Base-by-base conservation (phyloP, 2,888 invertebrate genomes). In the Globia sparganii region DNA sequence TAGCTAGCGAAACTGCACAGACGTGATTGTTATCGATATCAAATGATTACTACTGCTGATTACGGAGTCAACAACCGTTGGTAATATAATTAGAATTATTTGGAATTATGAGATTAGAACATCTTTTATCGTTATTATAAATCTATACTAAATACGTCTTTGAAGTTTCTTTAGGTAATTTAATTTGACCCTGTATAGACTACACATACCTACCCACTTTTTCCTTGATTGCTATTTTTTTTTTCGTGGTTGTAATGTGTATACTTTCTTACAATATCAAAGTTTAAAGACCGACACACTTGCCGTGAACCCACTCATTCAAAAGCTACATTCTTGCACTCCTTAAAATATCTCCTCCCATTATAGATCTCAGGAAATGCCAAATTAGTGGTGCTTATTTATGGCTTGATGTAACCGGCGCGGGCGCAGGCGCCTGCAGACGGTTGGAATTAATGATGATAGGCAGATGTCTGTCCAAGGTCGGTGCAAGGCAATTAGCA, bases 321-420 rank as follows among this genome's bases (percentile, higher is more conserved):
- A 43, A 73, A 25, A 65, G 40, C 25, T 72, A 84, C 82, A 82
- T 78, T 87, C 88, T 84, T 77, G 74, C 67, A 31, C 13, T 56
- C 28, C 84, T 84, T 75, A 75, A 86, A 88, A 87, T 87, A 87
- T 80, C 72, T 8, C 5, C 70, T 75, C 76, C 64, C 53, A 77
- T 73, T 72, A 83, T 88, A 88, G 75, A 64, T 66, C 80, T 80
- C 80, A 86, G 88, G 88, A 88, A 87, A 89, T 86, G 69, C 86
- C 78, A 87, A 87, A 89, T 88, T 87, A 89, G 76, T 40, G 34
- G 66, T 72, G 62, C 78, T 86, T 80, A 83, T 77, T 81, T 72
- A 77, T 66, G 80, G 68, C 77, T 80, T 77, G 34, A 73, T 74
- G 58, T 64, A 75, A 66, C 67, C 67, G 76, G 71, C 71, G 70